Evolutionary conservation across 2,113 vertebrate species (phyloP).

Genomic region (Myotis brandtii): DNA sequence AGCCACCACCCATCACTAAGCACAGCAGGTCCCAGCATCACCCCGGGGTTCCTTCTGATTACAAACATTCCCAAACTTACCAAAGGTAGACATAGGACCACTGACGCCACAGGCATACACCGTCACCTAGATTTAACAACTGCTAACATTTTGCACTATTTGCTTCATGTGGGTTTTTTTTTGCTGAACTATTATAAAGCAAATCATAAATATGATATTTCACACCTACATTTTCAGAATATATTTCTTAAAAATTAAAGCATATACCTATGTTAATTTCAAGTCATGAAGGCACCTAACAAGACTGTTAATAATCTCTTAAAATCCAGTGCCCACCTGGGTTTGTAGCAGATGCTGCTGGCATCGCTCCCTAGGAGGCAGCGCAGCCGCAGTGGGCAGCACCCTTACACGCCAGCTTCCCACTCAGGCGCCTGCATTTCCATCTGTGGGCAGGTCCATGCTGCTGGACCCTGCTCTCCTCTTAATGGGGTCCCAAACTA

Average conservation of each 20-base stretch:
- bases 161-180: neutral
- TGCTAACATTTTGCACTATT: neutral
- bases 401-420: neutral
- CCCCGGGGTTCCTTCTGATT: neutral
- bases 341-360: neutral
- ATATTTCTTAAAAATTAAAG: conserved; percentile 25
- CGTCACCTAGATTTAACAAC: conserved; percentile 48
- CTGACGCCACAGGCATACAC: neutral
- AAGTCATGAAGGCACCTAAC: neutral
- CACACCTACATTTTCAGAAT: conserved; percentile 45
- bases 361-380: neutral
- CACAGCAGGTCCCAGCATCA: neutral
- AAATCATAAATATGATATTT: conserved; percentile 25
- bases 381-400: too few relatives aligned
- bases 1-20: neutral
- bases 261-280: neutral
- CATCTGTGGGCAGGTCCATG: fast-evolving
- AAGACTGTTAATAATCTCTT: neutral
- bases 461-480: too few relatives aligned
- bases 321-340: neutral
- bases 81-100: neutral
- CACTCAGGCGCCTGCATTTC: neutral
- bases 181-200: conserved; percentile 43
- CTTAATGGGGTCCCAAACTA: neutral
- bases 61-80: neutral